Conservation (phyloP, 2,888 invertebrate genomes). For the Drosophila neonasuta region DNA sequence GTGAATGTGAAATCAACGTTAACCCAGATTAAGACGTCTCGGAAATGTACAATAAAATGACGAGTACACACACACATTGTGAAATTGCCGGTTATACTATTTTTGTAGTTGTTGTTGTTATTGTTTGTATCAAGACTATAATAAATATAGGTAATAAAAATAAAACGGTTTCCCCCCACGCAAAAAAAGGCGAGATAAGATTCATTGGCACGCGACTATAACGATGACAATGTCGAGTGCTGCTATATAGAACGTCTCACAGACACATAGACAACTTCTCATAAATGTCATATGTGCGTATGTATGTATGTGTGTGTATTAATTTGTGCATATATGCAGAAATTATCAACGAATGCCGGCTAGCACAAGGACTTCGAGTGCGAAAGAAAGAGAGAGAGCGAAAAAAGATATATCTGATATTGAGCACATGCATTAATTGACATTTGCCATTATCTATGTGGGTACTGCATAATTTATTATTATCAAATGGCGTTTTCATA, state of each 20-base stretch:
- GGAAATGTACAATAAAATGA: background rate
- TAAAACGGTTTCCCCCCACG: background rate
- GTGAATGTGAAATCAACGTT: constrained; percentile 60
- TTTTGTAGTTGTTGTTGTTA: background rate
- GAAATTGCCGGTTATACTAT: constrained; percentile 1
- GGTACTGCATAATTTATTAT: background rate
- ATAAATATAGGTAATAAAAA: constrained; percentile 12
- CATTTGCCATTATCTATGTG: background rate
- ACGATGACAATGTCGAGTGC: background rate
- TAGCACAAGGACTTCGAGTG: background rate
- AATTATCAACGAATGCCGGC: constrained; percentile 19
- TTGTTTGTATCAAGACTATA: constrained; percentile 13
- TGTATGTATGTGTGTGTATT: background rate
- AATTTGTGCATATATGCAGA: constrained; percentile 5
- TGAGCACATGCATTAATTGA: background rate
- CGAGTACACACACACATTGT: constrained; percentile 2
- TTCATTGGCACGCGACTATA: constrained; percentile 28
- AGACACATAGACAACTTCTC: background rate
- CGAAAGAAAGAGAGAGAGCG: background rate
- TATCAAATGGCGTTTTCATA: background rate
- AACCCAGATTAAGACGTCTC: background rate
- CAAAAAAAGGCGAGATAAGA: constrained; percentile 23
- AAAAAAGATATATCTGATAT: background rate
- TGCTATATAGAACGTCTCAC: background rate
- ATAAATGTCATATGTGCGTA: background rate